A percentile compares a stretch with the other conserved stretches of the same genome.
These are phyloP conservation scores for Sylvilagus floridanus DNA, from an alignment of 2,797 vertebrate genomes.

Conservation along the genomic window DNA sequence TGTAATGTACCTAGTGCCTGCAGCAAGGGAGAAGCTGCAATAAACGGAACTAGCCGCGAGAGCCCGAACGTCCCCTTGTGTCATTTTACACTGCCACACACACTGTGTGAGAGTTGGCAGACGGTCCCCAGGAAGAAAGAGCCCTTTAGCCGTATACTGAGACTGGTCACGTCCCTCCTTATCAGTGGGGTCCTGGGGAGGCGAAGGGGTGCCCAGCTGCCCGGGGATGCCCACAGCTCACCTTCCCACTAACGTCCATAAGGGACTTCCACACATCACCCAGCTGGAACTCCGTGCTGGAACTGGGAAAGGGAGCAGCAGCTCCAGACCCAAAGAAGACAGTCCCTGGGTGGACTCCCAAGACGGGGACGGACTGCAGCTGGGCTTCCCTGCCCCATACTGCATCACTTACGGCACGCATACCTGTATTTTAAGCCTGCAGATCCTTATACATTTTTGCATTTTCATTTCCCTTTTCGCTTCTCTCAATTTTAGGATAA, in stretches of 20 bases:
- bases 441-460: neutral
- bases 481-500: constrained; percentile 38
- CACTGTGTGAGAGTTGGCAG: neutral
- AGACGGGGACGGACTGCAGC: neutral
- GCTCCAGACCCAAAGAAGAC: neutral
- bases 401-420: neutral
- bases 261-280: neutral
- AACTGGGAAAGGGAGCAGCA: neutral
- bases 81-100: neutral
- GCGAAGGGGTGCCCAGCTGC: neutral
- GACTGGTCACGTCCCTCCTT: neutral
- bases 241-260: neutral
- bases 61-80: neutral
- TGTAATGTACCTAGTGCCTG: constrained; percentile 60
- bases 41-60: neutral
- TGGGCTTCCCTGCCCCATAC: too few relatives aligned
- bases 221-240: neutral
- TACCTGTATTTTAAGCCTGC: neutral
- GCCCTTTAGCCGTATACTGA: neutral
- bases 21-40: constrained; percentile 62
- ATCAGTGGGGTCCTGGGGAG: neutral
- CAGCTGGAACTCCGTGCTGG: neutral
- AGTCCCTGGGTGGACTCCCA: neutral
- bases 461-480: constrained; percentile 56
- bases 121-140: neutral